Evolutionary conservation across 1,140 invertebrate species (phyloP).

Genomic region (Pseudomyrmex concolor): DNA sequence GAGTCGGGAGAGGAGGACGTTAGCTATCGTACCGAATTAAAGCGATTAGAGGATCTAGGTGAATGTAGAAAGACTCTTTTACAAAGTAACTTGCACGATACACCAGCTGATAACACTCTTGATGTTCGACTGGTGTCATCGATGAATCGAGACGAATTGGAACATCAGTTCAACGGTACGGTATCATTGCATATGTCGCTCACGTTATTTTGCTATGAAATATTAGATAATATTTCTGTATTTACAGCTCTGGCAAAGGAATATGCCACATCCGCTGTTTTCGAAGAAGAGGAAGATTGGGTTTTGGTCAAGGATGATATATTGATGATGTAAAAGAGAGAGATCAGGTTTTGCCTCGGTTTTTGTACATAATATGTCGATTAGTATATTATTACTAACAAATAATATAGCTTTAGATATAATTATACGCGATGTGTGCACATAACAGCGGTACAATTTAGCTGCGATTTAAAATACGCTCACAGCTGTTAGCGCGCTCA

Average conservation of each 20-base stretch:
- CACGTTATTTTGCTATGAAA: neutral
- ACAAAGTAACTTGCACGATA: conserved; percentile 69
- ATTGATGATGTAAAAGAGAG: conserved; percentile 53
- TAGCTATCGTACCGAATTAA: conserved; percentile 79
- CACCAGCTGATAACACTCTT: conserved; percentile 62
- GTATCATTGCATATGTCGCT: conserved; percentile 18
- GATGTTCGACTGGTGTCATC: conserved; percentile 66
- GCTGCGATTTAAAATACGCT: no score
- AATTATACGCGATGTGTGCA: neutral
- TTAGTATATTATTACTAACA: conserved; percentile 33
- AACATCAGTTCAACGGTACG: conserved; percentile 78
- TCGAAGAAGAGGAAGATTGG: conserved; percentile 81
- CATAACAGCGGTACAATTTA: no score
- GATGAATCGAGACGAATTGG: conserved; percentile 64
- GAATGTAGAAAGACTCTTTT: conserved; percentile 79
- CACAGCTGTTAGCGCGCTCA: no score
- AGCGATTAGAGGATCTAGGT: conserved; percentile 78
- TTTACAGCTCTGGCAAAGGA: conserved; percentile 80
- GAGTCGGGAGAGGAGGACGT: conserved; percentile 73
- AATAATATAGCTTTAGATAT: conserved; percentile 1
- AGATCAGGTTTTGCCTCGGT: conserved; percentile 25
- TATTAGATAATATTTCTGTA: conserved; percentile 43
- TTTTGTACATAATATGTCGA: conserved; percentile 6
- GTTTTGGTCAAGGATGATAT: conserved; percentile 74
- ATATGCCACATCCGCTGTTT: conserved; percentile 74